Conservation (phyloP, 2,797 vertebrate species). For the Caiman crocodilus region DNA sequence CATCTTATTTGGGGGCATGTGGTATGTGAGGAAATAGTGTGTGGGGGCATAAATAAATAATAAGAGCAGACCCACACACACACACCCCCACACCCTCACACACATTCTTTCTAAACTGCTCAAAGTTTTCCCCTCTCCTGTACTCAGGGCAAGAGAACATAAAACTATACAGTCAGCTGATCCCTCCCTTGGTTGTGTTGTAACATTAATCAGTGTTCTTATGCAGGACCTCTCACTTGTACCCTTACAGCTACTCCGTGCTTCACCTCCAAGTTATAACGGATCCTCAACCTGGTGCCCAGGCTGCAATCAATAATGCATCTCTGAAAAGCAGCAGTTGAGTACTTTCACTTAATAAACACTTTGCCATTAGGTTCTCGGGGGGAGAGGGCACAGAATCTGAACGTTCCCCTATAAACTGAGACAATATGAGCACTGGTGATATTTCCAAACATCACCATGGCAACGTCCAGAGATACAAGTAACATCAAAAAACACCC, state of each 20-base stretch:
- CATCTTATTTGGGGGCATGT: too few species aligned
- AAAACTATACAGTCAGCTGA: accelerated
- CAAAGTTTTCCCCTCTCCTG: neutral
- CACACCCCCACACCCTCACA: neutral
- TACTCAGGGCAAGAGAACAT: neutral
- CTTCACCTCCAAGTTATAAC: neutral
- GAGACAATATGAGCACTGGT: neutral
- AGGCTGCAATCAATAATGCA: neutral
- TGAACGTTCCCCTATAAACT: neutral
- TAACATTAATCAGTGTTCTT: accelerated
- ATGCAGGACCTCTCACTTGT: accelerated
- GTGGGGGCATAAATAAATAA: neutral
- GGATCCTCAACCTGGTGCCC: neutral
- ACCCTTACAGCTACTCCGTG: accelerated
- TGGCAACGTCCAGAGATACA: neutral
- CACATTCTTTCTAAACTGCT: neutral
- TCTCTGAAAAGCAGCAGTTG: too few species aligned
- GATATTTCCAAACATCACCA: neutral
- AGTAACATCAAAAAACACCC: neutral
- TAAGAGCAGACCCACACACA: neutral
- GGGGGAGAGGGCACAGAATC: neutral
- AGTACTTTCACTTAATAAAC: neutral
- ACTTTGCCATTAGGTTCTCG: neutral
- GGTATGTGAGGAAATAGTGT: neutral
- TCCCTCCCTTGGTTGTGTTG: neutral